Percentiles rank a stretch among this genome's conserved stretches.
Evolutionary conservation across 2,888 invertebrate genomes (phyloP).

Genomic region (Chirona hameri): DNA sequence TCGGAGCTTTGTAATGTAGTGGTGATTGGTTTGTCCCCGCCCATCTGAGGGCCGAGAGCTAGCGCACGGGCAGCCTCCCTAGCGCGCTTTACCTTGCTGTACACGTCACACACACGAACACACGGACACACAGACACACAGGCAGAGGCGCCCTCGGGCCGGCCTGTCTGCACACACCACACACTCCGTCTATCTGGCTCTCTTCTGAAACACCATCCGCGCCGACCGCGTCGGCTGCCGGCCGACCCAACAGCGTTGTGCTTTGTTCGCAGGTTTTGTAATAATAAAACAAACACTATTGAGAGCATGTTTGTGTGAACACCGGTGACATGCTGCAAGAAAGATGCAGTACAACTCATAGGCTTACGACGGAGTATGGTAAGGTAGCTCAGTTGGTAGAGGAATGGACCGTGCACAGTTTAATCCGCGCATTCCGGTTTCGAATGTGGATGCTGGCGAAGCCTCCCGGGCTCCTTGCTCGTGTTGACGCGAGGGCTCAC

Average conservation of each 20-base stretch:
- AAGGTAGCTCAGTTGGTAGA: too few relatives aligned
- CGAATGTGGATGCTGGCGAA: too few relatives aligned
- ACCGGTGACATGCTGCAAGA: too few relatives aligned
- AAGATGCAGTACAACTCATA: too few relatives aligned
- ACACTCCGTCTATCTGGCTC: neutral
- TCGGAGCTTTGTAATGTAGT: constrained; percentile 7
- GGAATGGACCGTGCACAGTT: too few relatives aligned
- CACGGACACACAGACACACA: constrained; percentile 4
- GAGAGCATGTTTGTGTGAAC: too few relatives aligned
- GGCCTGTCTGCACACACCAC: neutral
- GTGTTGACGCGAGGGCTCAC: too few relatives aligned
- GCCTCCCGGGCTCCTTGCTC: too few relatives aligned
- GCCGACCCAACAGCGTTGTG: neutral
- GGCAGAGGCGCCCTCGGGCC: neutral
- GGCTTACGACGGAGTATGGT: too few relatives aligned
- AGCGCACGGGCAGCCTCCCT: neutral
- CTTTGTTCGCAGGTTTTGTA: constrained; percentile 13
- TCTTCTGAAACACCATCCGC: neutral
- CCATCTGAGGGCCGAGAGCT: neutral
- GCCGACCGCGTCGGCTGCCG: neutral
- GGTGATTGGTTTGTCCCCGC: constrained; percentile 1
- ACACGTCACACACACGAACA: too few relatives aligned
- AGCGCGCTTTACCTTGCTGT: neutral
- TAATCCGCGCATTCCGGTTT: too few relatives aligned
- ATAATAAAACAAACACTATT: neutral